phyloP scores from a whole-genome alignment of 2,797 vertebrate genomes.

The Cryptoblepharus egeriae region DNA sequence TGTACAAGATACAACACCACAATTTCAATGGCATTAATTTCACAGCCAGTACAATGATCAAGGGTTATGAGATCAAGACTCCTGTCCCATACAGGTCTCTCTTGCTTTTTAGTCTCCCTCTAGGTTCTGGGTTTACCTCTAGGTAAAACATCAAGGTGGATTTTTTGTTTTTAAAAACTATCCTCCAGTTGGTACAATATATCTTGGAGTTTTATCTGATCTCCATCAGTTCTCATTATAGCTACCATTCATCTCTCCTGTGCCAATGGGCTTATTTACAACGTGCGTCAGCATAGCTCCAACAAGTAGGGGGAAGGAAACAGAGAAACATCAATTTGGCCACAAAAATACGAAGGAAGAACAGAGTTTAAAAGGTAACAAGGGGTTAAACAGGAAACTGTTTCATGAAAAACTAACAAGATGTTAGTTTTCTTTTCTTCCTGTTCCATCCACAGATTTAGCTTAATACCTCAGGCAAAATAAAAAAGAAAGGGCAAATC shows the following conservation, averaged over 20 bases:
- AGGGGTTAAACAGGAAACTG: neutral
- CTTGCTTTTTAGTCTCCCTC: accelerated
- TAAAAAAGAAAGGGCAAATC: neutral
- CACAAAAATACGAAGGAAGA: accelerated
- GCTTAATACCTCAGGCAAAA: neutral
- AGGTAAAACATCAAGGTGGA: accelerated
- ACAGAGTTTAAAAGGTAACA: neutral
- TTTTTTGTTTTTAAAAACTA: conserved; percentile 8
- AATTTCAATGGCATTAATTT: neutral
- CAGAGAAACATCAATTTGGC: neutral
- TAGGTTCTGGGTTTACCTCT: neutral
- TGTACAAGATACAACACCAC: neutral
- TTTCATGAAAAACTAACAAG: neutral
- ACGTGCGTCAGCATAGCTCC: conserved; percentile 15
- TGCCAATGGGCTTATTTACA: conserved; percentile 52
- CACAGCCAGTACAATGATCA: no score
- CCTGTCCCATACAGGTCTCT: accelerated
- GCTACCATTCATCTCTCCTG: conserved; percentile 44
- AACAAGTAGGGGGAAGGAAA: neutral
- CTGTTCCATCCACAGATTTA: neutral
- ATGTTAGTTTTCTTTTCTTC: neutral
- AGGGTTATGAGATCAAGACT: neutral
- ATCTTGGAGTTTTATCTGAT: conserved; percentile 9
- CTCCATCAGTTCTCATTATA: conserved; percentile 42
- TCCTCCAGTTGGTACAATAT: accelerated